These are phyloP conservation scores for Agapostemon virescens DNA, from an alignment of 2,888 invertebrate genomes.

Conservation along the genomic window DNA sequence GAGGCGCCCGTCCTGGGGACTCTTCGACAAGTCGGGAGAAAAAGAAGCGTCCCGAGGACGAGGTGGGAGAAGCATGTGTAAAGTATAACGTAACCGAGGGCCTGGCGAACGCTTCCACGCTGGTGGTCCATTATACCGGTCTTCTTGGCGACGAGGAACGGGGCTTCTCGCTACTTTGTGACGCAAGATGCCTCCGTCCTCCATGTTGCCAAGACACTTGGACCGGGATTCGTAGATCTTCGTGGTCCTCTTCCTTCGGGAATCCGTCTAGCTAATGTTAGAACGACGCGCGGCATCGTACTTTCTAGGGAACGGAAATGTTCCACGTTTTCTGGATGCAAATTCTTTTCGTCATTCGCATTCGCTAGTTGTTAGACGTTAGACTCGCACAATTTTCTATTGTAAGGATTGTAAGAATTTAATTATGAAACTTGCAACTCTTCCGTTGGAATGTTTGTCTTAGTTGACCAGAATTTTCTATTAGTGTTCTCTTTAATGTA, in stretches of 20 bases:
- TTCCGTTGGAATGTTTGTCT: too few relatives aligned
- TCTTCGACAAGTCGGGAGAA: constrained; percentile 45
- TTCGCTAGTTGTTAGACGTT: too few relatives aligned
- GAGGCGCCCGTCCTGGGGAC: constrained; percentile 50
- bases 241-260: neutral
- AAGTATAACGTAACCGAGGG: constrained; percentile 74
- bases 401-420: too few relatives aligned
- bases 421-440: too few relatives aligned
- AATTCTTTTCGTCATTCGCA: too few relatives aligned
- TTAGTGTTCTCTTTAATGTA: too few relatives aligned
- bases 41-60: constrained; percentile 41
- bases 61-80: constrained; percentile 62
- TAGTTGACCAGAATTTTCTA: too few relatives aligned
- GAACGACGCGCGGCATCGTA: neutral
- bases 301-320: neutral
- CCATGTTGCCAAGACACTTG: constrained; percentile 8
- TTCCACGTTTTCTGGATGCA: too few relatives aligned
- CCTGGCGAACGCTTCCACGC: constrained; percentile 73
- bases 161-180: constrained; percentile 38
- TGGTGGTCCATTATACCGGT: constrained; percentile 75
- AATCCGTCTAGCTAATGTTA: neutral
- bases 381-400: too few relatives aligned
- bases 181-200: constrained; percentile 22
- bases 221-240: constrained; percentile 8
- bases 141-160: constrained; percentile 48